phyloP scores from a whole-genome alignment of 2,797 vertebrate genomes.

The Parauchenoglanis ngamensis region DNA sequence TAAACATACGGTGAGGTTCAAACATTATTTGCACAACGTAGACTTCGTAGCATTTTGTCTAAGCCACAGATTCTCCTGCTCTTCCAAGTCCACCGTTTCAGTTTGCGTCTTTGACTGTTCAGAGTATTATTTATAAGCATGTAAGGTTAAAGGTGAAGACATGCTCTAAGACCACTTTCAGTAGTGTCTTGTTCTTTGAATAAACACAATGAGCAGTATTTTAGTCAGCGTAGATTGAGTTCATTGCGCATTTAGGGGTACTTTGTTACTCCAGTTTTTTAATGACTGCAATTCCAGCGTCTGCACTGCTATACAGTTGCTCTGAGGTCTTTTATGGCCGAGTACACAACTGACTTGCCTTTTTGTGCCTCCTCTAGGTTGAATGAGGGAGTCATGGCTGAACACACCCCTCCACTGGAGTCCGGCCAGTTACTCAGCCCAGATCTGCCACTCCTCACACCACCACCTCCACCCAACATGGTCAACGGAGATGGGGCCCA shows the following conservation, averaged over 20 bases:
- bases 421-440: constrained; percentile 89
- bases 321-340: not conserved
- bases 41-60: not conserved
- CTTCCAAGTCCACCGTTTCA: too few relatives aligned
- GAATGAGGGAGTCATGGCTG: constrained; percentile 94
- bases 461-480: constrained; percentile 73
- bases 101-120: not conserved
- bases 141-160: not conserved
- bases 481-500: constrained; percentile 94
- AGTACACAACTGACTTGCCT: not conserved
- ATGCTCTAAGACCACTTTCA: not conserved
- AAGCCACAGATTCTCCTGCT: not conserved
- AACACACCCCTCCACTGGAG: constrained; percentile 94
- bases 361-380: constrained; percentile 74
- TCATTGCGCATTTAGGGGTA: too few relatives aligned
- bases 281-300: not conserved
- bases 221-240: too few relatives aligned
- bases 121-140: not conserved
- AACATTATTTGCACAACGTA: not conserved
- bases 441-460: constrained; percentile 88
- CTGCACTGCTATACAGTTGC: not conserved
- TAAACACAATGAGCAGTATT: not conserved
- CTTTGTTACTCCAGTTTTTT: too few relatives aligned
- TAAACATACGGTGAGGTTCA: not conserved
- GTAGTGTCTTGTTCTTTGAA: not conserved